Evolutionary conservation across 2,113 vertebrate species (phyloP).

Genomic region (Symphodus melops): DNA sequence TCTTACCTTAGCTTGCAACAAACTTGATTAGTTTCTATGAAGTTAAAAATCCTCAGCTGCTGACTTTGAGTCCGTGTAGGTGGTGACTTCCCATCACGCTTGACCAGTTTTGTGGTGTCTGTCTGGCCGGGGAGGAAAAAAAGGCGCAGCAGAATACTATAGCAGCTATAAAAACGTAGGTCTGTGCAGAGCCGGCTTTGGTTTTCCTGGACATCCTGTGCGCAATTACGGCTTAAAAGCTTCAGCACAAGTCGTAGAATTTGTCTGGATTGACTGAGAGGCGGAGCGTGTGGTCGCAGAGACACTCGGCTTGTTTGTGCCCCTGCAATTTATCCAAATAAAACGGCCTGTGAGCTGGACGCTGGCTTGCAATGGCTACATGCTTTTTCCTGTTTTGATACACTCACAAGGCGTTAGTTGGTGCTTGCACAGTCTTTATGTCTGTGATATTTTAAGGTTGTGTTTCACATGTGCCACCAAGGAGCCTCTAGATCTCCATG

Average conservation of each 20-base stretch:
- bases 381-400: conserved; percentile 31
- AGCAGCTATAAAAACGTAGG: conserved; percentile 92
- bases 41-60: conserved; percentile 57
- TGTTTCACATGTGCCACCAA: conserved; percentile 67
- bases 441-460: conserved; percentile 71
- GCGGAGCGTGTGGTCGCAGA: conserved; percentile 88
- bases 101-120: conserved; percentile 86
- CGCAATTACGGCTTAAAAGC: conserved; percentile 95
- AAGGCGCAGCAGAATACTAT: conserved; percentile 91
- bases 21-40: conserved; percentile 25
- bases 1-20: conserved; percentile 66
- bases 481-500: conserved; percentile 33
- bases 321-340: conserved; percentile 84
- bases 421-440: conserved; percentile 37
- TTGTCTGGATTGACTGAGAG: conserved; percentile 92
- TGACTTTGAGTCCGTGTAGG: conserved; percentile 82
- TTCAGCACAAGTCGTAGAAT: conserved; percentile 92
- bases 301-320: conserved; percentile 87
- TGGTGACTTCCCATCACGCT: conserved; percentile 83
- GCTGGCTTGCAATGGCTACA: conserved; percentile 13
- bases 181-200: conserved; percentile 91
- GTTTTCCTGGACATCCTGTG: conserved; percentile 89
- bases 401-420: conserved; percentile 25
- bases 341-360: conserved; percentile 51
- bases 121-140: conserved; percentile 83